phyloP scores from a whole-genome alignment of 2,113 vertebrate species.

The Hoplias malabaricus region DNA sequence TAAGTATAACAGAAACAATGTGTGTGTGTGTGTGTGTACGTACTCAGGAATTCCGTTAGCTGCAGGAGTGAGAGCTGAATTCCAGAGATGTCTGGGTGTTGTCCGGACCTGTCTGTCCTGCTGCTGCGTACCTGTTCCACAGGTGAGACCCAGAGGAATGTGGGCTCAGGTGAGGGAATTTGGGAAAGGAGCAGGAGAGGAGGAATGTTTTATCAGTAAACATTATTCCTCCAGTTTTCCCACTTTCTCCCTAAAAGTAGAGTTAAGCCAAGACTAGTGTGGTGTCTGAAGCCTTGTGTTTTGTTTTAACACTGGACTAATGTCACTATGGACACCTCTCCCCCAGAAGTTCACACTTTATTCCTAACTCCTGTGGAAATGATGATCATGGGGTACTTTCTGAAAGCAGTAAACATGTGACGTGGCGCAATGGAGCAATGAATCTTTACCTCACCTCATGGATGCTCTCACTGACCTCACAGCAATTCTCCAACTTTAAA shows the following conservation, averaged over 20 bases:
- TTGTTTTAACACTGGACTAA: too few relatives aligned
- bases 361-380: too few relatives aligned
- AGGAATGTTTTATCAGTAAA: neutral
- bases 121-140: constrained; percentile 28
- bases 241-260: neutral
- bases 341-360: too few relatives aligned
- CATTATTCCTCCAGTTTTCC: neutral
- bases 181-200: neutral
- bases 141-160: constrained; percentile 33
- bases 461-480: too few relatives aligned
- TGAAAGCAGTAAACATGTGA: too few relatives aligned
- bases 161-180: neutral
- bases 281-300: neutral
- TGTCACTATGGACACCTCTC: too few relatives aligned
- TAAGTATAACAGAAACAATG: too few relatives aligned
- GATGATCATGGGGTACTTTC: too few relatives aligned
- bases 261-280: neutral
- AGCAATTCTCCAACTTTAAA: too few relatives aligned
- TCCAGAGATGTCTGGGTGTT: constrained; percentile 46
- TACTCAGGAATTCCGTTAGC: constrained; percentile 24
- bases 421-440: too few relatives aligned
- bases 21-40: constrained; percentile 15
- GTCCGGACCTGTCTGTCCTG: constrained; percentile 44
- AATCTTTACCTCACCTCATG: too few relatives aligned
- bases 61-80: constrained; percentile 35